Evolutionary conservation across 2,797 vertebrate genomes (phyloP).

Genomic region (Serranus cabrilla): DNA sequence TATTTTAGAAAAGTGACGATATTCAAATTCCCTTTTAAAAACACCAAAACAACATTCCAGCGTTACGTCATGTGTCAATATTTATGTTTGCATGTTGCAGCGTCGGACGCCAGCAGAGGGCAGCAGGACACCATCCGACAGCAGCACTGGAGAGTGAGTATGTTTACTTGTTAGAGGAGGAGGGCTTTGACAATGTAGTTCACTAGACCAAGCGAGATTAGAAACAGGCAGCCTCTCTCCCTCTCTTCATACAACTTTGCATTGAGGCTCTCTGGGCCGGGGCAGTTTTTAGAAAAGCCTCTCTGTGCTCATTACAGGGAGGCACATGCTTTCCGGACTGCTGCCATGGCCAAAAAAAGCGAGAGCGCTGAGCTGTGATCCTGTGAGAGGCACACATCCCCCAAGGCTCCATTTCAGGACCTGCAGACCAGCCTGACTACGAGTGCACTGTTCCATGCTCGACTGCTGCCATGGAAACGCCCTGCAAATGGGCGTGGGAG

Average conservation of each 20-base stretch:
- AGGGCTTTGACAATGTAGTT: constrained; percentile 68
- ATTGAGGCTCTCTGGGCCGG: constrained; percentile 47
- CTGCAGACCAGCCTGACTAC: constrained; percentile 68
- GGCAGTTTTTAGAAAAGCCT: constrained; percentile 67
- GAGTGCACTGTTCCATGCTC: constrained; percentile 74
- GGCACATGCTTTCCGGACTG: constrained; percentile 61
- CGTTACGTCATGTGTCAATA: constrained; percentile 45
- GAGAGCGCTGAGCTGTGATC: constrained; percentile 60
- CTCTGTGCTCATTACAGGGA: constrained; percentile 53
- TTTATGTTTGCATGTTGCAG: constrained; percentile 16
- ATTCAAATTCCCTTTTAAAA: constrained; percentile 1
- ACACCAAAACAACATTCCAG: constrained; percentile 48
- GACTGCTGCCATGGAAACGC: constrained; percentile 84
- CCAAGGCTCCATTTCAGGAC: constrained; percentile 79
- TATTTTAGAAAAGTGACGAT: no score
- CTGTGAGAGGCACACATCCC: constrained; percentile 65
- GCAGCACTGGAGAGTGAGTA: constrained; percentile 12
- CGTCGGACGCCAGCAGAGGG: constrained; percentile 75
- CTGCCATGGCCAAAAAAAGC: constrained; percentile 70
- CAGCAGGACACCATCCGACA: constrained; percentile 54
- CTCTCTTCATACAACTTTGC: constrained; percentile 42
- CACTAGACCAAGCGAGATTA: constrained; percentile 73
- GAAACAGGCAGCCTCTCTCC: constrained; percentile 63
- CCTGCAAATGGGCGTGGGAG: constrained; percentile 82
- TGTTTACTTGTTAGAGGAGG: constrained; percentile 58